phyloP scores from a whole-genome alignment of 2,888 invertebrate genomes.

The Merodon equestris region DNA sequence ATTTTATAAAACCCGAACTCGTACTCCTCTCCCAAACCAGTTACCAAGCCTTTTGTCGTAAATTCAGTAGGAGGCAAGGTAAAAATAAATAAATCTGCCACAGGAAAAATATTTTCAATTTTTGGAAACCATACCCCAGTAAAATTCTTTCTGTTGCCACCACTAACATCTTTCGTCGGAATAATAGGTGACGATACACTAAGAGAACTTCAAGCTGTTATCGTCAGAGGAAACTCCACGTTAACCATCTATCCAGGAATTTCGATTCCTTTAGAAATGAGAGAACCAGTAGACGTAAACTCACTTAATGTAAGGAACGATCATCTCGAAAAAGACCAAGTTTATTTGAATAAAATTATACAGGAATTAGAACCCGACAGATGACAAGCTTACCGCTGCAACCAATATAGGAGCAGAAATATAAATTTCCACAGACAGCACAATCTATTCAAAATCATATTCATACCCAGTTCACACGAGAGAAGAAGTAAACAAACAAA shows the following conservation, averaged over 20 bases:
- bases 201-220: conserved; percentile 1
- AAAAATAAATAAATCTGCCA: conserved; percentile 4
- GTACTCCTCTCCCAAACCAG: not conserved
- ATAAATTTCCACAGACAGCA: not conserved
- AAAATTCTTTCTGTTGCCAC: conserved; percentile 7
- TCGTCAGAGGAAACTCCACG: conserved; percentile 3
- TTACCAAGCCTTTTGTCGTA: not conserved
- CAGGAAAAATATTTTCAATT: not conserved
- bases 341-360: not conserved
- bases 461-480: conserved; percentile 72
- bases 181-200: conserved; percentile 17
- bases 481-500: conserved; percentile 73
- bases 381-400: not conserved
- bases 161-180: conserved; percentile 10
- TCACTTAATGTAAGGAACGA: too few species aligned
- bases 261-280: conserved; percentile 5
- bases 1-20: not conserved
- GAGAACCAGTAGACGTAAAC: too few species aligned
- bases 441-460: conserved; percentile 70
- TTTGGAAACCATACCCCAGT: conserved; percentile 1
- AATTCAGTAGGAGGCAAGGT: conserved; percentile 10
- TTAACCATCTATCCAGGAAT: conserved; percentile 6
- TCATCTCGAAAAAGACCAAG: too few species aligned
- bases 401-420: not conserved
- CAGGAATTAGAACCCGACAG: not conserved